Percentiles rank a stretch among this genome's conserved stretches.
These are phyloP conservation scores for Cinclus mexicanus DNA, from an alignment of 2,113 vertebrate genomes.

Conservation along the genomic window DNA sequence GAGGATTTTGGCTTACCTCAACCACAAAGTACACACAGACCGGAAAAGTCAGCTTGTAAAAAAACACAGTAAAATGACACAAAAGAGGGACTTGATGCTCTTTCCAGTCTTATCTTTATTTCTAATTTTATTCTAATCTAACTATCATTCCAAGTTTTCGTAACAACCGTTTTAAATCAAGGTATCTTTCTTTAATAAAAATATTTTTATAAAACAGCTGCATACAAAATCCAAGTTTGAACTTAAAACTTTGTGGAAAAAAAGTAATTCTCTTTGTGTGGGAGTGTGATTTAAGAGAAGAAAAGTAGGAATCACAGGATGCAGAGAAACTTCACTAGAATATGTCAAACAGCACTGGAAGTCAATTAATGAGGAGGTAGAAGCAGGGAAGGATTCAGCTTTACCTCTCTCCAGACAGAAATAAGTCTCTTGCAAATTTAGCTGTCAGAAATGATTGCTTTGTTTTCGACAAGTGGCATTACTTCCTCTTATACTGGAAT, in stretches of 20 bases:
- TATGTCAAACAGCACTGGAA: conserved; percentile 4
- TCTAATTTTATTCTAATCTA: not conserved
- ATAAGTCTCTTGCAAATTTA: conserved; percentile 56
- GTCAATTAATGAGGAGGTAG: conserved; percentile 21
- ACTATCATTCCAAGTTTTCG: not conserved
- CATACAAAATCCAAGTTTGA: not conserved
- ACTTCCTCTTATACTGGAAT: conserved; percentile 58
- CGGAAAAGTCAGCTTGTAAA: not conserved
- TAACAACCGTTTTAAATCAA: not conserved
- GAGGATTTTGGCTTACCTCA: not conserved
- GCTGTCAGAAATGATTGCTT: conserved; percentile 60
- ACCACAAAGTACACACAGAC: not conserved
- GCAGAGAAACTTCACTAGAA: conserved; percentile 2
- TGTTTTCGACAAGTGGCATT: conserved; percentile 64
- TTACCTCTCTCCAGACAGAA: conserved; percentile 47
- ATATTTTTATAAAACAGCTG: not conserved
- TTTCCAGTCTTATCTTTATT: not conserved
- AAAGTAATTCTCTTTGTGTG: not conserved
- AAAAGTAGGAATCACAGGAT: not conserved
- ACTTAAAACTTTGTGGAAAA: not conserved
- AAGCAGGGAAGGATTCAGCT: conserved; percentile 25
- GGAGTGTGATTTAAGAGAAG: not conserved
- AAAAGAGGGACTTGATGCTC: not conserved
- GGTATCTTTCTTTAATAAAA: not conserved
- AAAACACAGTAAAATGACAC: not conserved